Conservation (phyloP, 2,888 invertebrate species). For the Synanthedon tipuliformis region DNA sequence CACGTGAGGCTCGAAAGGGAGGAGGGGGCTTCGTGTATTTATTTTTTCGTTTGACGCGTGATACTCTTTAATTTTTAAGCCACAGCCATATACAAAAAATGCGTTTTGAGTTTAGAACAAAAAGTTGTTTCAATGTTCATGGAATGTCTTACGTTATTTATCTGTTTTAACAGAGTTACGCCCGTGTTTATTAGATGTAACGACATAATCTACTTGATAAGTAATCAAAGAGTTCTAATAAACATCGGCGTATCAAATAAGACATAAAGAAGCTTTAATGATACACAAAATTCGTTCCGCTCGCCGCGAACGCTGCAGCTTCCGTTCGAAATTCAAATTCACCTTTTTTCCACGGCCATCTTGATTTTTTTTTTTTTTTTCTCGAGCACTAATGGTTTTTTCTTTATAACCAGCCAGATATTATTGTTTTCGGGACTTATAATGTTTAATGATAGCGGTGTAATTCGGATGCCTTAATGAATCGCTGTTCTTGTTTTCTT, state of each 20-base stretch:
- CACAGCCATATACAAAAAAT: too few species aligned
- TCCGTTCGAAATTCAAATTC: constrained; percentile 60
- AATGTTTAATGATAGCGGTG: constrained; percentile 40
- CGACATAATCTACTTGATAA: constrained; percentile 8
- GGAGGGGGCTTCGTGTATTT: too few species aligned
- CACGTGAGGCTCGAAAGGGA: too few species aligned
- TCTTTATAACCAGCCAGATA: constrained; percentile 17
- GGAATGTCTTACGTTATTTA: too few species aligned
- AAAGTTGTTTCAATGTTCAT: too few species aligned
- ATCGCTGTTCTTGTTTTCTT: constrained; percentile 10
- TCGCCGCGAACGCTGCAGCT: constrained; percentile 35
- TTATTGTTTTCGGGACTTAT: constrained; percentile 45
- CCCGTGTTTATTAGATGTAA: neutral
- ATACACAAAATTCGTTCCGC: constrained; percentile 56
- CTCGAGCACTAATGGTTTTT: constrained; percentile 24
- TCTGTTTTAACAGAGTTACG: too few species aligned
- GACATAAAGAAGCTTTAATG: constrained; percentile 40
- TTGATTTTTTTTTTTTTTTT: constrained; percentile 18
- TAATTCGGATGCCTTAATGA: constrained; percentile 34
- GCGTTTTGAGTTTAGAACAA: too few species aligned
- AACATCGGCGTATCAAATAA: constrained; percentile 32
- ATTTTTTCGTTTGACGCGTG: too few species aligned
- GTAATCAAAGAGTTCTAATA: constrained; percentile 29
- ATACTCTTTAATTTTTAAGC: too few species aligned
- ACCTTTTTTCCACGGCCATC: constrained; percentile 22